phyloP scores from a whole-genome alignment of 2,113 vertebrate genomes.

The Myanophis thanlyinensis region DNA sequence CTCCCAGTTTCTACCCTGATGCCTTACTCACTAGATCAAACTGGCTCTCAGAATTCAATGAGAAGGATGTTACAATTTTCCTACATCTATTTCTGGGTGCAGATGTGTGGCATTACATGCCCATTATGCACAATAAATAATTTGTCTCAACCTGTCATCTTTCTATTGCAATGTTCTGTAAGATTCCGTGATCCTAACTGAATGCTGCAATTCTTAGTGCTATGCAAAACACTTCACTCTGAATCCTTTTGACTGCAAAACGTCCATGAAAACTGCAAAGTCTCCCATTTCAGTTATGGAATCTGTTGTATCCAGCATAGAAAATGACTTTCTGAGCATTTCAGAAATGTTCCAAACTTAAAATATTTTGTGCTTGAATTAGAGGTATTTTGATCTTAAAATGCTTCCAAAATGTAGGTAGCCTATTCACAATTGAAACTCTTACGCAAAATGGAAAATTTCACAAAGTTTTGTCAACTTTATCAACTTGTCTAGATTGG shows the following conservation, averaged over 20 bases:
- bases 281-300: background rate
- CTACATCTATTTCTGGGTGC: background rate
- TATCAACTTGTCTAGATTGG: no score
- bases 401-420: background rate
- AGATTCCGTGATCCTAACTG: background rate
- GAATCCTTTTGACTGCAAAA: background rate
- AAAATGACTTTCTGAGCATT: background rate
- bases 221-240: background rate
- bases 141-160: background rate
- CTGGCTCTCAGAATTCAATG: background rate
- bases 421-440: background rate
- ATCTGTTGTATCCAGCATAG: background rate
- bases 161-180: background rate
- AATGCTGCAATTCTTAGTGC: background rate
- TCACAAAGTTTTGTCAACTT: no score
- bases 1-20: background rate
- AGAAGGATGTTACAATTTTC: background rate
- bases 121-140: background rate
- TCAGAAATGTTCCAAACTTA: background rate
- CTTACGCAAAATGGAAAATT: background rate
- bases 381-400: background rate
- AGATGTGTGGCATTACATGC: background rate
- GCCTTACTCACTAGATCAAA: background rate
- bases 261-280: background rate
- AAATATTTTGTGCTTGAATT: background rate